phyloP scores from a whole-genome alignment of 2,797 vertebrate genomes.

The Macropodus opercularis region DNA sequence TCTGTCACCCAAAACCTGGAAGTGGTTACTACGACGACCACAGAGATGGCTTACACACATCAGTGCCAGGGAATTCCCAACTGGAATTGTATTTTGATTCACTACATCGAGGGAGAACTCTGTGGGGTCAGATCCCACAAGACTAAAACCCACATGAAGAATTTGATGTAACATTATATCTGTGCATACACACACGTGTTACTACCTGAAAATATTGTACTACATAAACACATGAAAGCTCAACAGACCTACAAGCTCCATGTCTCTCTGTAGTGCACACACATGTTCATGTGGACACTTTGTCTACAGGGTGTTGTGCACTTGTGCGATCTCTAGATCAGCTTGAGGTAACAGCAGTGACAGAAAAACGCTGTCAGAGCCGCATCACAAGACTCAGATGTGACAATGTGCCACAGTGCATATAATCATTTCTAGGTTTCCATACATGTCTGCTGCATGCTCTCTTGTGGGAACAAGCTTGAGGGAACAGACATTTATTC shows the following conservation, averaged over 20 bases:
- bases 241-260: constrained; percentile 5
- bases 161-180: constrained; percentile 36
- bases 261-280: background rate
- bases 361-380: constrained; percentile 37
- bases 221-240: background rate
- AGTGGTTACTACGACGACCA: constrained; percentile 17
- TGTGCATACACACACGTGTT: constrained; percentile 12
- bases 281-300: background rate
- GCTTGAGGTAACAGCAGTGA: constrained; percentile 24
- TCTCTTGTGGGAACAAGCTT: background rate
- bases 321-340: constrained; percentile 30
- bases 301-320: constrained; percentile 42
- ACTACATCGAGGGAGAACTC: constrained; percentile 58
- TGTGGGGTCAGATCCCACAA: constrained; percentile 53
- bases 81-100: constrained; percentile 43
- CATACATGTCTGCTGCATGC: constrained; percentile 1
- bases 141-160: constrained; percentile 42
- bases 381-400: constrained; percentile 36
- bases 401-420: constrained; percentile 35
- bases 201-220: constrained; percentile 1
- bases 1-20: constrained; percentile 6
- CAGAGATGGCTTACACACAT: background rate
- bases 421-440: constrained; percentile 10
- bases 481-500: background rate
- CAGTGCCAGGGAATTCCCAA: constrained; percentile 51